Percentiles rank a stretch among this genome's conserved stretches.
phyloP scores from a whole-genome alignment of 2,888 invertebrate genomes.

The Oeneis ivallda region DNA sequence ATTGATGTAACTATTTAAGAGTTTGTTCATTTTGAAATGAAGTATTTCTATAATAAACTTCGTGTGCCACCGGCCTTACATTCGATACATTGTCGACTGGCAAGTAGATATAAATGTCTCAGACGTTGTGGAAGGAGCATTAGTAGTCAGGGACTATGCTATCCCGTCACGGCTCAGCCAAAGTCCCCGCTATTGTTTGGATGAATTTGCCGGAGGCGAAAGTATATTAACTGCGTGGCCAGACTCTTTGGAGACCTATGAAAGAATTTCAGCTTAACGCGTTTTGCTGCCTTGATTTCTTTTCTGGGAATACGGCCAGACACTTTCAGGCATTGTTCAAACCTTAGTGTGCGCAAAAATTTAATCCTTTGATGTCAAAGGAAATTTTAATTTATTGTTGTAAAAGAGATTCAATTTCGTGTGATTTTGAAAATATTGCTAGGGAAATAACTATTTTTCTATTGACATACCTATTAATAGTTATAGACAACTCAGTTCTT shows the following conservation, averaged over 20 bases:
- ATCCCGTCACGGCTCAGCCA: constrained; percentile 47
- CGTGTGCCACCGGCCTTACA: constrained; percentile 45
- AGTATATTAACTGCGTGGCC: constrained; percentile 40
- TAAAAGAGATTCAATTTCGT: constrained; percentile 14
- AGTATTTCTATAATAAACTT: too few relatives aligned
- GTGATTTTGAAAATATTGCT: background rate
- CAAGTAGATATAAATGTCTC: constrained; percentile 60
- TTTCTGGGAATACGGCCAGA: constrained; percentile 25
- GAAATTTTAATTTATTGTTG: constrained; percentile 17
- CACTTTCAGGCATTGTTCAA: constrained; percentile 20
- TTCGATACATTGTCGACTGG: constrained; percentile 52
- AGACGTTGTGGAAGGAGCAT: constrained; percentile 52
- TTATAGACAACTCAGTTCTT: too few relatives aligned
- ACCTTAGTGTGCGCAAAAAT: constrained; percentile 10
- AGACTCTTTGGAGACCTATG: constrained; percentile 39
- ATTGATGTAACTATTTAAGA: too few relatives aligned
- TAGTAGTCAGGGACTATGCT: constrained; percentile 56
- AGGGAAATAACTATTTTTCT: background rate
- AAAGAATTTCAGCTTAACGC: constrained; percentile 35
- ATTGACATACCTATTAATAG: too few relatives aligned
- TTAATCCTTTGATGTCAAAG: constrained; percentile 14
- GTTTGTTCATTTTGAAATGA: too few relatives aligned
- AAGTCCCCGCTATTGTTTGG: constrained; percentile 51
- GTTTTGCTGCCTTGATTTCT: constrained; percentile 28
- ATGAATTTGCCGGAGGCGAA: constrained; percentile 46